A percentile compares a stretch with the other conserved stretches of the same genome.
Conservation (phyloP, 2,888 invertebrate species). For the Brenthis hecate region DNA sequence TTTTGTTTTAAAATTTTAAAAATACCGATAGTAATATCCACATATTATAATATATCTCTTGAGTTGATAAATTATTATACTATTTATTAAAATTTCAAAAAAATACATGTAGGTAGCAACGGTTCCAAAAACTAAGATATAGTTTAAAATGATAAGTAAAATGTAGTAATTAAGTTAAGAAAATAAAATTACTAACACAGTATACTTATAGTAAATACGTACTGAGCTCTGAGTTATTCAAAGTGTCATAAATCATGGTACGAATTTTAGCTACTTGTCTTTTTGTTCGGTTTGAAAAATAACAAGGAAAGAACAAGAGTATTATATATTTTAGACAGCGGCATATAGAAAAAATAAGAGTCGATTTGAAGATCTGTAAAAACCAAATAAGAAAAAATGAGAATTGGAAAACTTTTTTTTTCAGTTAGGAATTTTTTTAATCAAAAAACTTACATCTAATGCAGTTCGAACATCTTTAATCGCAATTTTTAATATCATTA, state of each 20-base stretch:
- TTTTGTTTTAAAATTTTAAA: too few species aligned
- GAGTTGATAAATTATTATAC: too few species aligned
- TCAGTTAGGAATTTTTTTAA: background rate
- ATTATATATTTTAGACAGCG: constrained; percentile 56
- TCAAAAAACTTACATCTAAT: background rate
- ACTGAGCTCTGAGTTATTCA: constrained; percentile 41
- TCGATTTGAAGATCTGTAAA: constrained; percentile 19
- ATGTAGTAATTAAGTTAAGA: too few species aligned
- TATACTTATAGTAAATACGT: background rate
- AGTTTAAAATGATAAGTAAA: too few species aligned
- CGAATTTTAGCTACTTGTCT: constrained; percentile 57
- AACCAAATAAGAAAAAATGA: background rate
- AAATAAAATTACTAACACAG: too few species aligned
- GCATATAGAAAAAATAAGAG: constrained; percentile 2
- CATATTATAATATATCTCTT: too few species aligned
- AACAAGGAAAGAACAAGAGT: constrained; percentile 61
- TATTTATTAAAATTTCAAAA: too few species aligned
- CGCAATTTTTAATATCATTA: constrained; percentile 56
- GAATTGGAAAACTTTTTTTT: background rate
- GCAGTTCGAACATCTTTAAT: constrained; percentile 51
- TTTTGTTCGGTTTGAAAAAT: constrained; percentile 58
- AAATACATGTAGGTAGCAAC: too few species aligned
- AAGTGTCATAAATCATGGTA: constrained; percentile 61
- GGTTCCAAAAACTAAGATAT: too few species aligned
- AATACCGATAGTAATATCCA: too few species aligned